Conservation (phyloP, 2,113 vertebrate species). For the Nettapus auritus region DNA sequence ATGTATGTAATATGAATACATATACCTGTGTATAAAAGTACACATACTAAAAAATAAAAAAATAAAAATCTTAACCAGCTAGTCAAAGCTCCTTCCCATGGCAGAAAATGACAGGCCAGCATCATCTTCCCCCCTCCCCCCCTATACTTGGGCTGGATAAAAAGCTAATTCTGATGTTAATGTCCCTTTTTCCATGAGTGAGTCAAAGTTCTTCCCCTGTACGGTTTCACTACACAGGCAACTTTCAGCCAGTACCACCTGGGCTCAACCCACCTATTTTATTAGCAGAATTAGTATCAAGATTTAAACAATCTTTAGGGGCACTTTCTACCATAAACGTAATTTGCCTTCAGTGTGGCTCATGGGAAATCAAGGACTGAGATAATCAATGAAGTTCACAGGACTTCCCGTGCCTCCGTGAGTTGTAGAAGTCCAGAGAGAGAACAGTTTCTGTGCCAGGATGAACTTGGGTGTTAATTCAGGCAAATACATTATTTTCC, state of each 20-base stretch:
- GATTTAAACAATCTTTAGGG: conserved; percentile 5
- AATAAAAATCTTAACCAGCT: background rate
- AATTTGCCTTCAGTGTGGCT: conserved; percentile 70
- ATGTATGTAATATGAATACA: background rate
- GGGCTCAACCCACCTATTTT: background rate
- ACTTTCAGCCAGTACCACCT: background rate
- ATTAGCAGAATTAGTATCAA: background rate
- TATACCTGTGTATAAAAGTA: background rate
- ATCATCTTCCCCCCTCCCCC: background rate
- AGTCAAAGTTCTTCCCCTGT: background rate
- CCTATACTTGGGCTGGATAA: background rate
- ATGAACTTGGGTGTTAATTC: conserved; percentile 58
- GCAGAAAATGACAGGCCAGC: background rate
- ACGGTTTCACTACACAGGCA: background rate
- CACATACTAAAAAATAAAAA: background rate
- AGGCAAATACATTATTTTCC: conserved; percentile 61
- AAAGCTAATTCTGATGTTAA: background rate
- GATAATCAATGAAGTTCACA: conserved; percentile 71
- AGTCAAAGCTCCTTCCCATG: background rate
- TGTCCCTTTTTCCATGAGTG: background rate
- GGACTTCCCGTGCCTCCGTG: conserved; percentile 28
- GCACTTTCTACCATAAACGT: conserved; percentile 38
- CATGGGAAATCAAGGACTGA: conserved; percentile 66
- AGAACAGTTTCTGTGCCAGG: conserved; percentile 58
- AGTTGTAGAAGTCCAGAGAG: conserved; percentile 45